Evolutionary conservation across 2,797 vertebrate genomes (phyloP).

Genomic region (Echiichthys vipera): DNA sequence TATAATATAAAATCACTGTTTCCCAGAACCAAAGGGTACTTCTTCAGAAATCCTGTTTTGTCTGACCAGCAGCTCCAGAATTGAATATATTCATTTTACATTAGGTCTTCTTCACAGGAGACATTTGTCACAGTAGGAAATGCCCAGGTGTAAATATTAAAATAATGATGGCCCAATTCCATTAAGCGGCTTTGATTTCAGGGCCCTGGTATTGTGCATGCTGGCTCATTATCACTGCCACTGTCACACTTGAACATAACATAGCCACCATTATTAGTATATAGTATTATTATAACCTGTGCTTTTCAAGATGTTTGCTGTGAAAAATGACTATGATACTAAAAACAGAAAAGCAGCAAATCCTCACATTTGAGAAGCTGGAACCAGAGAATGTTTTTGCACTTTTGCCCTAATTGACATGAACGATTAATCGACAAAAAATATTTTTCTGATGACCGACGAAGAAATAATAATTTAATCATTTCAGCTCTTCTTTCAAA

Average conservation of each 20-base stretch:
- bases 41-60: background rate
- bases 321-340: no score
- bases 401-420: background rate
- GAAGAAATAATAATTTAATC: background rate
- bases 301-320: no score
- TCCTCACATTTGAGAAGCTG: background rate
- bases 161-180: no score
- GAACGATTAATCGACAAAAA: background rate
- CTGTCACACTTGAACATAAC: no score
- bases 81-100: background rate
- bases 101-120: no score
- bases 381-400: background rate
- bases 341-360: background rate
- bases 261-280: no score
- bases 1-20: background rate
- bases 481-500: background rate
- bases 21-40: background rate
- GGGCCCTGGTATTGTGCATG: no score
- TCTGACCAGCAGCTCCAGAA: background rate
- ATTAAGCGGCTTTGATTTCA: no score
- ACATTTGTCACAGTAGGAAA: no score
- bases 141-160: no score
- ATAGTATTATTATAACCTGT: no score
- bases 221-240: no score
- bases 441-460: background rate